These are phyloP conservation scores for Cyphomyrus discorhynchus DNA, from an alignment of 2,113 vertebrate genomes.

Conservation along the genomic window DNA sequence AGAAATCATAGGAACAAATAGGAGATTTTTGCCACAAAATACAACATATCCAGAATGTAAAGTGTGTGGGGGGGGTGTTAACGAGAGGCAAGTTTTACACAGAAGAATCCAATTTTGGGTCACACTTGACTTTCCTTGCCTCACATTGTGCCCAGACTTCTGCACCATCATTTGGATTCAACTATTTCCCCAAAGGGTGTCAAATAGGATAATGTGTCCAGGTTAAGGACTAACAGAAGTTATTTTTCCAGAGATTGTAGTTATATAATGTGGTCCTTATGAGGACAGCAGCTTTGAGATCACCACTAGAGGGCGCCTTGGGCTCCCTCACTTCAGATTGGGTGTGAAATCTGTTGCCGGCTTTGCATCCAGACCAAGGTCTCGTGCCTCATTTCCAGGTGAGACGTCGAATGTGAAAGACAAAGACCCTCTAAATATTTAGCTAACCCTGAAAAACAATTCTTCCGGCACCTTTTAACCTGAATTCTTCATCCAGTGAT, in stretches of 20 bases:
- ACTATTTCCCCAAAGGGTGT: background rate
- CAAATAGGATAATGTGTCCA: background rate
- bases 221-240: background rate
- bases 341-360: background rate
- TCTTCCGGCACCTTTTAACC: background rate
- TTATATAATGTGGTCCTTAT: background rate
- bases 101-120: background rate
- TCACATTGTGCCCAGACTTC: background rate
- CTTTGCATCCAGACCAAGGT: background rate
- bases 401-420: background rate
- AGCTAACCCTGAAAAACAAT: background rate
- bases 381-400: background rate
- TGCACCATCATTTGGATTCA: background rate
- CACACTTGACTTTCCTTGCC: background rate
- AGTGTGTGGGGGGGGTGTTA: background rate
- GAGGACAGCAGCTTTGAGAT: background rate
- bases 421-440: background rate
- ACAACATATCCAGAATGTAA: background rate
- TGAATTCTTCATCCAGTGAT: background rate
- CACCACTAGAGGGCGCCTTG: background rate
- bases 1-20: background rate
- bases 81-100: background rate
- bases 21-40: conserved; percentile 5
- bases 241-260: background rate
- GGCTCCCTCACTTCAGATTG: background rate